Conservation (phyloP, 2,113 vertebrate genomes). For the Cephalopterus ornatus region DNA sequence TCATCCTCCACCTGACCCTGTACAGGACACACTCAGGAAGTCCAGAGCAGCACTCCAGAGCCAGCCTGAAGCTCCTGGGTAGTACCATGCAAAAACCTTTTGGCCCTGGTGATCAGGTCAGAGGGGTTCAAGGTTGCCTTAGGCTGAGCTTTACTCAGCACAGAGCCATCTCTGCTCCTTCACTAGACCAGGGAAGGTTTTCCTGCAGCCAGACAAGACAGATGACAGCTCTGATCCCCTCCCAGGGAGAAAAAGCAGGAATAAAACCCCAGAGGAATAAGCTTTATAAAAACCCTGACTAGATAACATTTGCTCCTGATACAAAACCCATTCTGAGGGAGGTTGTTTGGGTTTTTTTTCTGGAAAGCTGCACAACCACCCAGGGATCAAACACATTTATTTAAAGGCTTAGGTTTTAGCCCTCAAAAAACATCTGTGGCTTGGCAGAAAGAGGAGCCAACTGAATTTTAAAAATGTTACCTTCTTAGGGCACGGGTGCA, state of each 20-base stretch:
- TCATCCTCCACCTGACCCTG: not conserved
- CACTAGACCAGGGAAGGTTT: fast-evolving
- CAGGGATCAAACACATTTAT: constrained; percentile 13
- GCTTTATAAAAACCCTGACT: not conserved
- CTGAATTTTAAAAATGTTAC: not conserved
- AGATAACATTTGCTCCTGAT: fast-evolving
- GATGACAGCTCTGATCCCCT: not conserved
- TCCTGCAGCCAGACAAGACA: not conserved
- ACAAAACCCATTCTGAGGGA: not conserved
- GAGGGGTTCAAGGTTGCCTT: not conserved
- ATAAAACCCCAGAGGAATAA: not conserved
- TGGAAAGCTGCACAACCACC: not conserved
- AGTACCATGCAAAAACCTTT: fast-evolving
- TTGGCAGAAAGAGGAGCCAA: not conserved
- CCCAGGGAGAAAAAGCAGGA: not conserved
- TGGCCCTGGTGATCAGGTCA: not conserved
- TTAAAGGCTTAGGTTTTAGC: constrained; percentile 25
- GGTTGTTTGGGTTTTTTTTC: not conserved
- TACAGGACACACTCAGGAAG: fast-evolving
- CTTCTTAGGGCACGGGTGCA: not conserved
- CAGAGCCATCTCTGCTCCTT: not conserved
- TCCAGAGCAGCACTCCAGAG: not conserved
- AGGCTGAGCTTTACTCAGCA: not conserved
- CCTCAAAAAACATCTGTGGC: constrained; percentile 9
- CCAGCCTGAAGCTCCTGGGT: fast-evolving